Evolutionary conservation across 2,797 vertebrate species (phyloP).

Genomic region (Bufotes viridis): DNA sequence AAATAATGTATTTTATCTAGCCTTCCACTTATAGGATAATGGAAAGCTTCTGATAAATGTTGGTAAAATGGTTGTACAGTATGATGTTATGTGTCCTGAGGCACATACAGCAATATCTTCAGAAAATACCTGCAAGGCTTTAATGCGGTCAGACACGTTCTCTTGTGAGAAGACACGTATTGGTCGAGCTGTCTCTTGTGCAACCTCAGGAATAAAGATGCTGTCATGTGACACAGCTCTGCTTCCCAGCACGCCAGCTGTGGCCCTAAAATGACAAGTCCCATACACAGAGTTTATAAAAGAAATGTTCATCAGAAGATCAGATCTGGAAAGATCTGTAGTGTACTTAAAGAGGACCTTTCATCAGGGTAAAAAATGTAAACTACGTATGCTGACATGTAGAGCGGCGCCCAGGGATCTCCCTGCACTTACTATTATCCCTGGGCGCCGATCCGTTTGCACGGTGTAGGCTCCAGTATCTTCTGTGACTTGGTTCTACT

Average conservation of each 20-base stretch:
- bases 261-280: constrained; percentile 73
- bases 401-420: no score
- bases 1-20: not conserved
- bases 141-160: constrained; percentile 88
- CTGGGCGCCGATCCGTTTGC: no score
- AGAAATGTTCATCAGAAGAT: no score
- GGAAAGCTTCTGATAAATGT: not conserved
- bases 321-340: not conserved
- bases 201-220: constrained; percentile 87
- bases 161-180: constrained; percentile 87
- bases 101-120: not conserved
- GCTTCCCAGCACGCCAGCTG: constrained; percentile 79
- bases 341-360: no score
- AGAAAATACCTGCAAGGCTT: constrained; percentile 86
- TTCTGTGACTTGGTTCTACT: no score
- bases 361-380: no score
- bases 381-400: no score
- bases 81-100: no score
- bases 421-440: no score
- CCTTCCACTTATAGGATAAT: not conserved
- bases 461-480: no score
- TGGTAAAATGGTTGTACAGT: no score
- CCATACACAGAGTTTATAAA: constrained; percentile 12
- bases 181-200: constrained; percentile 77
- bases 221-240: constrained; percentile 93